A percentile compares a stretch with the other conserved stretches of the same genome.
These are phyloP conservation scores for Acromyrmex charruanus DNA, from an alignment of 1,140 invertebrate species.

Conservation along the genomic window DNA sequence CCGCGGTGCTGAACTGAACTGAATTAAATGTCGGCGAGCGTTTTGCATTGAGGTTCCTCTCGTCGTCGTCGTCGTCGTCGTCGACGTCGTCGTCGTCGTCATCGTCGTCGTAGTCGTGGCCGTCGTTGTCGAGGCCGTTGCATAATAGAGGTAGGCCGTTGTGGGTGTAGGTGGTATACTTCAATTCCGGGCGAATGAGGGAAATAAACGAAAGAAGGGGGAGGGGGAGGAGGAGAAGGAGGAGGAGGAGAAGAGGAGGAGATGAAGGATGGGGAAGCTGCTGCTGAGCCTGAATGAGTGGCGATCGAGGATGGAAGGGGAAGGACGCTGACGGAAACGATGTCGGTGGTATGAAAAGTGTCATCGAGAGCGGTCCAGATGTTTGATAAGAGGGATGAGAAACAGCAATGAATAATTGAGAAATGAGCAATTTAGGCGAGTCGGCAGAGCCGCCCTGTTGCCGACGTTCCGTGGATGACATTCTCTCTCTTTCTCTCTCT, in stretches of 20 bases:
- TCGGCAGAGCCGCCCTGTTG: conserved; percentile 73
- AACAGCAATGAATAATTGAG: conserved; percentile 74
- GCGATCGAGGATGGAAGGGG: background rate
- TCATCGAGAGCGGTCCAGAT: conserved; percentile 35
- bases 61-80: conserved; percentile 28
- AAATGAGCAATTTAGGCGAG: conserved; percentile 71
- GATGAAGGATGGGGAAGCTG: conserved; percentile 31
- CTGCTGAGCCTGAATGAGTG: conserved; percentile 38
- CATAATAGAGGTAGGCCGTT: conserved; percentile 75
- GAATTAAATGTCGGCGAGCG: conserved; percentile 79
- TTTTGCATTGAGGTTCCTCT: conserved; percentile 69
- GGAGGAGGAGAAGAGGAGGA: conserved; percentile 6
- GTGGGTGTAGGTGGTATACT: conserved; percentile 72
- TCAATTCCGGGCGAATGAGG: conserved; percentile 70
- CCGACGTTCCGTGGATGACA: conserved; percentile 39
- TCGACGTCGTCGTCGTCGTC: conserved; percentile 29
- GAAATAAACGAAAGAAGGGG: conserved; percentile 49
- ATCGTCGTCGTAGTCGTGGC: conserved; percentile 18
- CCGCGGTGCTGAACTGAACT: conserved; percentile 76
- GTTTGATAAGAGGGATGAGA: conserved; percentile 15
- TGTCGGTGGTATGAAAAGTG: conserved; percentile 33
- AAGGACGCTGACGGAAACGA: conserved; percentile 43
- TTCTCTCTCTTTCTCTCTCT: background rate
- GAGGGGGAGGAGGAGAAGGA: conserved; percentile 8
- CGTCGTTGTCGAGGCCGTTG: conserved; percentile 73